Conservation (phyloP, 2,113 vertebrate species). For the Cariama cristata region DNA sequence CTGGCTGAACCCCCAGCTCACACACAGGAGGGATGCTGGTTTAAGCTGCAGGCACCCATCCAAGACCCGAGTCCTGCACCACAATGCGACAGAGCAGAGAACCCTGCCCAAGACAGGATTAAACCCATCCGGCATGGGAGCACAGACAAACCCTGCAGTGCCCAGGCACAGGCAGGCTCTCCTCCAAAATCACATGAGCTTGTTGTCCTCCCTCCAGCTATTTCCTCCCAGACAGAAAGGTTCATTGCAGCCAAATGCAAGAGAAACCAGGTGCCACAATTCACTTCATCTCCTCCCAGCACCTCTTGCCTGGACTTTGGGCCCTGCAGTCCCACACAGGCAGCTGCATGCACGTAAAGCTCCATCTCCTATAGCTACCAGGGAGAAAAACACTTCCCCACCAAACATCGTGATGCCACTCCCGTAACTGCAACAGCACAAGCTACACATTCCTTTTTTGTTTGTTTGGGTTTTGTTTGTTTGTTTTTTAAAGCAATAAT, state of each 20-base stretch:
- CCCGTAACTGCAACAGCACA: not conserved
- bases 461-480: not conserved
- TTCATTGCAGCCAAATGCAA: accelerated
- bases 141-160: not conserved
- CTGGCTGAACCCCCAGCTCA: not conserved
- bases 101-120: not conserved
- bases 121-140: not conserved
- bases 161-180: not conserved
- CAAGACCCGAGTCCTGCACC: not conserved
- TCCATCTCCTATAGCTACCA: accelerated
- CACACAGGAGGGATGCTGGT: accelerated
- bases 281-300: not conserved
- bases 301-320: not conserved
- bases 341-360: accelerated
- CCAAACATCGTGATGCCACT: accelerated
- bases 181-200: not conserved
- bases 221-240: not conserved
- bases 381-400: not conserved
- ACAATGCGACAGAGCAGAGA: not conserved
- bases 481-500: not conserved
- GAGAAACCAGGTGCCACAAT: not conserved
- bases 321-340: not conserved
- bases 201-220: not conserved
- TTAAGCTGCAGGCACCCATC: accelerated
- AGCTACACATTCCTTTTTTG: accelerated